phyloP scores from a whole-genome alignment of 2,888 invertebrate genomes.

The Pollenia labialis region DNA sequence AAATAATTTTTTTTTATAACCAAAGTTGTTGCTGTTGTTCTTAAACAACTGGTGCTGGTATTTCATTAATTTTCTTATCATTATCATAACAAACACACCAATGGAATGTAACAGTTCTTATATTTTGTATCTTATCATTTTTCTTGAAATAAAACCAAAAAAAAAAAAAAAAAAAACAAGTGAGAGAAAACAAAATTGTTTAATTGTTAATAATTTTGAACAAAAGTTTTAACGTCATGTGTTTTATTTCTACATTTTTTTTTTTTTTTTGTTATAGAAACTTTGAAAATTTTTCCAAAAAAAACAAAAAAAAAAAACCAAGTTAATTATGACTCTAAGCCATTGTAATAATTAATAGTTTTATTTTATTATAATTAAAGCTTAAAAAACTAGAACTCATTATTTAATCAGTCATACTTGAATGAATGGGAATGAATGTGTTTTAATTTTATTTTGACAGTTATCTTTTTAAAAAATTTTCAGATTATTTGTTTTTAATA shows the following conservation, averaged over 20 bases:
- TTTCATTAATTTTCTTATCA: conserved; percentile 61
- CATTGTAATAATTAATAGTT: conserved; percentile 29
- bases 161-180: neutral
- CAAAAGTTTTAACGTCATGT: conserved; percentile 36
- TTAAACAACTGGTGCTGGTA: conserved; percentile 32
- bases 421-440: conserved; percentile 27
- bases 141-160: neutral
- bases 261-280: neutral
- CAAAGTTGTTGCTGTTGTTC: conserved; percentile 14
- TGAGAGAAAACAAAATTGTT: conserved; percentile 8
- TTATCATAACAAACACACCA: conserved; percentile 52
- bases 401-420: conserved; percentile 33
- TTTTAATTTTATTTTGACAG: neutral
- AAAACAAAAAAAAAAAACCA: neutral
- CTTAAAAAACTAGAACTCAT: neutral
- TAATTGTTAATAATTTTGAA: conserved; percentile 30
- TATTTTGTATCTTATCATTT: conserved; percentile 66
- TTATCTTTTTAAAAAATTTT: neutral
- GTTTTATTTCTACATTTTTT: conserved; percentile 29
- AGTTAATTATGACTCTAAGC: conserved; percentile 41
- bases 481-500: neutral
- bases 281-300: neutral
- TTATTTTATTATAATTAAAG: conserved; percentile 29
- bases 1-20: neutral
- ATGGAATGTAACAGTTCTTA: conserved; percentile 63